Base-by-base conservation (phyloP, 2,888 invertebrate genomes). In the Salpingus planirostris region DNA sequence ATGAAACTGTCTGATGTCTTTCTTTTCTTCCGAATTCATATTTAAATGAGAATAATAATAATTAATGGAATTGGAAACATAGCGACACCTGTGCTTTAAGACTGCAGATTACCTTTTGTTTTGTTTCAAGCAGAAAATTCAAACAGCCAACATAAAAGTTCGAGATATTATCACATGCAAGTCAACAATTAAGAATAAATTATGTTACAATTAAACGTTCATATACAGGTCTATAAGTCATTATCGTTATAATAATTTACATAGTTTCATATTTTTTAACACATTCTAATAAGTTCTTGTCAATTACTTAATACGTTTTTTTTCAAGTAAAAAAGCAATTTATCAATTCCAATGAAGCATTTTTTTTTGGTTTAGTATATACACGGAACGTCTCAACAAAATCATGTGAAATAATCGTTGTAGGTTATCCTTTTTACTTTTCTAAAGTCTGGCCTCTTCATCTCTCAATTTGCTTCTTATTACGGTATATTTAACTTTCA, bases 341-440 rank as follows among this genome's bases (percentile, higher is more conserved):
- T 55, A 49, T 65, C 64, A 65, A 65, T 64, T 65, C 65, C 64
- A 63, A 64, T 64, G 48, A 65, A 65, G 65, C 65, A 61, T 61
- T 54, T 52, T 43, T n/a, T n/a, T 46, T 41, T 43, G 24, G 23
- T 36, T 38, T 13, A 27, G 7, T 11, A 5, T 33, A 31, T 42
- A 52, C 48, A 51, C 49, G 46, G 50, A 46, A 47, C 46, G 44
- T 31, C 44, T 40, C 43, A 44, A 45, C 43, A 50, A 45, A 38
- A 39, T 30, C 26, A 29, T 13, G 18, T 33, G 33, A 7, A 5
- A 29, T 43, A 27, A 29, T 43, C 42, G 39, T 41, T 43, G 36
- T 39, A 24, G 36, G 37, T 38, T 39, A n/a, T n/a, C n/a, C n/a
- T n/a, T n/a, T n/a, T n/a, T n/a, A n/a, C n/a, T n/a, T n/a, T n/a